Conservation (phyloP, 1,140 invertebrate species). For the Hormaphis cornu region DNA sequence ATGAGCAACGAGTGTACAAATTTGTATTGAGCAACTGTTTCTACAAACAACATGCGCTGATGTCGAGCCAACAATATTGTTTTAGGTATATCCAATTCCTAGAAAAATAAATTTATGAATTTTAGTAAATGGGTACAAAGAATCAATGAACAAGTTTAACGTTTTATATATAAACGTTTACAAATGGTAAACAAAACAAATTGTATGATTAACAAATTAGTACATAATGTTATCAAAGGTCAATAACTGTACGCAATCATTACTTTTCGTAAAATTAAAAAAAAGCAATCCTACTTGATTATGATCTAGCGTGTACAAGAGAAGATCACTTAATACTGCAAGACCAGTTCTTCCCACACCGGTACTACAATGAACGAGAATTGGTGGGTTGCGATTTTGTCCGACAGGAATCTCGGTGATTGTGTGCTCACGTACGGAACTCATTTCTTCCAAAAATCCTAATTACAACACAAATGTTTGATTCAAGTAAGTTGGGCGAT, state of each 20-base stretch:
- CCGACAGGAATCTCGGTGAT: constrained; percentile 55
- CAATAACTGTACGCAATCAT: too few relatives aligned
- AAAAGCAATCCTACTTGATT: constrained; percentile 56
- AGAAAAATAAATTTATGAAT: neutral
- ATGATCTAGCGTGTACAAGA: constrained; percentile 76
- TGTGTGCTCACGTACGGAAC: constrained; percentile 65
- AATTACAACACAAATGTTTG: constrained; percentile 6
- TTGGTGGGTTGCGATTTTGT: constrained; percentile 59
- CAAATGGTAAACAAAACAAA: neutral
- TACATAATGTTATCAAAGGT: too few relatives aligned
- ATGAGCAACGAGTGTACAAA: constrained; percentile 79
- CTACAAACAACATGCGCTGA: constrained; percentile 75
- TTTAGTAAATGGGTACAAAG: neutral
- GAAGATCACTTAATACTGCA: constrained; percentile 65
- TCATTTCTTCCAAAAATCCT: constrained; percentile 76
- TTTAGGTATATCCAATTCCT: constrained; percentile 68
- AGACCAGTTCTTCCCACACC: constrained; percentile 64
- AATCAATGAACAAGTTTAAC: too few relatives aligned
- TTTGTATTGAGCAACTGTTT: constrained; percentile 77
- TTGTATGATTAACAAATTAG: neutral
- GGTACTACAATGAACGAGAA: constrained; percentile 59
- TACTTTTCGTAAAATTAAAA: too few relatives aligned
- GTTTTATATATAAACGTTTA: neutral
- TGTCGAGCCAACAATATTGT: constrained; percentile 65
- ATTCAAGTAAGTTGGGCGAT: neutral